phyloP scores from a whole-genome alignment of 2,797 vertebrate genomes.

The Enteromius anoplus region DNA sequence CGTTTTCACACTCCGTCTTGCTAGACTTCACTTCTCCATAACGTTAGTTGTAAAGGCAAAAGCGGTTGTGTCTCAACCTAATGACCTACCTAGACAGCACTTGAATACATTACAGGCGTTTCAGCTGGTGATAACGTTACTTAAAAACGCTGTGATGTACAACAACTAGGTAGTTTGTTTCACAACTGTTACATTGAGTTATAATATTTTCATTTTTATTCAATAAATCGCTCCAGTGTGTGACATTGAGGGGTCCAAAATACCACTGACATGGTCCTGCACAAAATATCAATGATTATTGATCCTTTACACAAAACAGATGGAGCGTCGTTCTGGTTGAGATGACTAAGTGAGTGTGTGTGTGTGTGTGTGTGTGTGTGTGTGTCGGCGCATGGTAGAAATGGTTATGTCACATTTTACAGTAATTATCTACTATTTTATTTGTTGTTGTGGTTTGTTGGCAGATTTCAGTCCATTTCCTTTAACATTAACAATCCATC shows the following conservation, averaged over 20 bases:
- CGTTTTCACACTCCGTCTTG: neutral
- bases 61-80: neutral
- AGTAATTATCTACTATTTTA: neutral
- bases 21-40: neutral
- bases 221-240: neutral
- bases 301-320: slow-evolving; percentile 32
- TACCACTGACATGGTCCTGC: slow-evolving; percentile 1
- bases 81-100: neutral
- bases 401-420: neutral
- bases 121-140: neutral
- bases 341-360: neutral
- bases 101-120: neutral
- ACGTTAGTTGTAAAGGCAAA: neutral
- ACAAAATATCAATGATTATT: slow-evolving; percentile 43
- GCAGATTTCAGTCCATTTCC: neutral
- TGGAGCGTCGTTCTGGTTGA: neutral
- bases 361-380: neutral
- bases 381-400: neutral
- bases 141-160: neutral
- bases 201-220: neutral
- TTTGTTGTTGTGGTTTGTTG: neutral
- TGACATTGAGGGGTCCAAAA: slow-evolving; percentile 23
- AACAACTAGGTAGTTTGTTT: neutral
- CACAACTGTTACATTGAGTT: neutral
- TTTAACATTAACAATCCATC: slow-evolving; percentile 4